Percentiles rank a stretch among this genome's conserved stretches.
Evolutionary conservation across 2,113 vertebrate genomes (phyloP).

Genomic region (Ceyx cyanopectus): DNA sequence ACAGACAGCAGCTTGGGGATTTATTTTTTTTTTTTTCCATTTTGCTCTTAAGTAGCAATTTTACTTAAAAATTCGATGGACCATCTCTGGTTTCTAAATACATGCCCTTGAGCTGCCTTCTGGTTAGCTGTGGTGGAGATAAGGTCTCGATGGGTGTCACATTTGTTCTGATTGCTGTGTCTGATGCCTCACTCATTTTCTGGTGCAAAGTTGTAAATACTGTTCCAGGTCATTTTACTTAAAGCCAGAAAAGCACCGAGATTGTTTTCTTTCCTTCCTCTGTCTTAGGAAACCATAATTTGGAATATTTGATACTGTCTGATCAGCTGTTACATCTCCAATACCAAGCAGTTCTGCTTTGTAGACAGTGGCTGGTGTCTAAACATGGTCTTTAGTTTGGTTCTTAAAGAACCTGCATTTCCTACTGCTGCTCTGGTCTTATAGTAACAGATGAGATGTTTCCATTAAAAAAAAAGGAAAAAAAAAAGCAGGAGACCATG

Average conservation of each 20-base stretch:
- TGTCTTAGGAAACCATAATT: not conserved
- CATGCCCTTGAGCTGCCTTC: not conserved
- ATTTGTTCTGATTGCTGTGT: not conserved
- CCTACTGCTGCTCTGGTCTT: not conserved
- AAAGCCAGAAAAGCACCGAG: not conserved
- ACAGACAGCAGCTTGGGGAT: too few relatives aligned
- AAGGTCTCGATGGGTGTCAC: not conserved
- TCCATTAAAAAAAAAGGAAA: not conserved
- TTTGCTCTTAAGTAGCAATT: not conserved
- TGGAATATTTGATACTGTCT: not conserved
- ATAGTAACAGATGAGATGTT: not conserved
- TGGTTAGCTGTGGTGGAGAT: not conserved
- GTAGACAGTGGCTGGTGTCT: not conserved
- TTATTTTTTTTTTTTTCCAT: not conserved
- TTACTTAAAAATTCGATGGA: not conserved
- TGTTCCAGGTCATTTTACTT: not conserved
- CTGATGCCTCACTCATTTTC: not conserved
- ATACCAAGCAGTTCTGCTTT: not conserved
- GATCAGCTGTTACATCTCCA: not conserved
- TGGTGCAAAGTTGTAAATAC: not conserved
- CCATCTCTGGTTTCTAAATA: not conserved
- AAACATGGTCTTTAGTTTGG: not conserved
- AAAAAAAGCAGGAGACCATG: not conserved
- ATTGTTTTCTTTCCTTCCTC: not conserved
- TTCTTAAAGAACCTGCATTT: not conserved